These are phyloP conservation scores for Catajapyx aquilonaris DNA, from an alignment of 1,140 invertebrate species.

Conservation along the genomic window DNA sequence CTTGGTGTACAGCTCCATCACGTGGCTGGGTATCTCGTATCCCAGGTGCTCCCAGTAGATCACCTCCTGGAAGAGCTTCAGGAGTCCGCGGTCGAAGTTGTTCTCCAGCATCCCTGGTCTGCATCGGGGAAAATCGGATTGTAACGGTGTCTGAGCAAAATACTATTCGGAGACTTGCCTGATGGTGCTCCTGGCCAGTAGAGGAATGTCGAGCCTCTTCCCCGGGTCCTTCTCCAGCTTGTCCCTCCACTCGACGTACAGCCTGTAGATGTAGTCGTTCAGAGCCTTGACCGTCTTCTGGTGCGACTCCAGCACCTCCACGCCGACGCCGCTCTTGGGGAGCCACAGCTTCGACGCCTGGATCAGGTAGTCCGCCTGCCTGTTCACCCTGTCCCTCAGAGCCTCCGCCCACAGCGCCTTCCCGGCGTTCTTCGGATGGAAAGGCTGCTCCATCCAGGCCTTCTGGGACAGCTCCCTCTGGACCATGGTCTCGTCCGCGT, in stretches of 20 bases:
- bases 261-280: constrained; percentile 34
- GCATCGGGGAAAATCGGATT: too few relatives aligned
- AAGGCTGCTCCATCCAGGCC: constrained; percentile 32
- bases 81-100: constrained; percentile 44
- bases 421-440: constrained; percentile 45
- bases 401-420: constrained; percentile 35
- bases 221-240: constrained; percentile 32
- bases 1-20: constrained; percentile 29
- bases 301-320: constrained; percentile 43
- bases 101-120: constrained; percentile 45
- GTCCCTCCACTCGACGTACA: constrained; percentile 38
- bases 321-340: constrained; percentile 38
- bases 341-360: too few relatives aligned
- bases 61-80: constrained; percentile 40
- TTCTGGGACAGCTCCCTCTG: constrained; percentile 45
- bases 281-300: constrained; percentile 38
- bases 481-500: constrained; percentile 46
- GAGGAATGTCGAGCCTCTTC: constrained; percentile 38
- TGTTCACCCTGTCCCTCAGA: constrained; percentile 36
- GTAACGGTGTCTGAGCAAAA: too few relatives aligned
- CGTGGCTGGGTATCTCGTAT: constrained; percentile 40
- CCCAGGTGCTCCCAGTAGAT: constrained; percentile 41
- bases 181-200: constrained; percentile 40
- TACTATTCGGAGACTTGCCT: too few relatives aligned
- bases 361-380: constrained; percentile 34